Evolutionary conservation across 2,888 invertebrate species (phyloP), one percentile per base, ranked within the genome.

Genomic region (Pecten maximus): DNA sequence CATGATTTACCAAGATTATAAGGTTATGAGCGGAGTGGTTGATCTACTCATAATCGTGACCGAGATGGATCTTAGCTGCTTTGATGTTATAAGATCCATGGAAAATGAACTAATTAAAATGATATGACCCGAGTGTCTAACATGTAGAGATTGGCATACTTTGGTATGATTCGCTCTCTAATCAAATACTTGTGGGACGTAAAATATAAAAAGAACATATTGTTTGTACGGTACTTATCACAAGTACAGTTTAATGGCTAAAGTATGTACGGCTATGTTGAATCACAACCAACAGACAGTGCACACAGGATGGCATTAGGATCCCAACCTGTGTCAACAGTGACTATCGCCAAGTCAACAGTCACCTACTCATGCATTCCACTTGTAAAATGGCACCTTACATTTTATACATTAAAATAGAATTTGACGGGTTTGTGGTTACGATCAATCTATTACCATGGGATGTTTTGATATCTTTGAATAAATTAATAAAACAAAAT

Each of bases 211-310:
- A 28, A 28, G 74, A 35, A 28, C 35, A 35, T 74, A 8, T 35
- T 35, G 35, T 74, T 74, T 74, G 35, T 74, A 10, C 74, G 74
- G 35, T 35, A 74, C 35, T 74, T 74, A 74, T 28, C 28, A 28
- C 74, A 28, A 28, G 74, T 6, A 4, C 3, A 6, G 35, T 35
- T 74, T 74, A 74, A 74, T 74, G 74, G 74, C 74, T 35, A 74
- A 74, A 8, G 28, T 35, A 35, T 74, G 74, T 74, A 74, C 23
- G 10, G 6, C 28, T 19, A 28, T 74, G 74, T 74, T 74, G 35
- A 74, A 74, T 74, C 74, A 74, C 0, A 74, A 74, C 28, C 28
- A 74, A 74, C 74, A 74, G 74, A 74, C 74, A 19, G 74, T 74
- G 74, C 28, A 74, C 74, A 74, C 74, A 74, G 8, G 74, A 74